A percentile compares a stretch with the other conserved stretches of the same genome.
Conservation (phyloP, 2,113 vertebrate species). For the Pedionomus torquatus region DNA sequence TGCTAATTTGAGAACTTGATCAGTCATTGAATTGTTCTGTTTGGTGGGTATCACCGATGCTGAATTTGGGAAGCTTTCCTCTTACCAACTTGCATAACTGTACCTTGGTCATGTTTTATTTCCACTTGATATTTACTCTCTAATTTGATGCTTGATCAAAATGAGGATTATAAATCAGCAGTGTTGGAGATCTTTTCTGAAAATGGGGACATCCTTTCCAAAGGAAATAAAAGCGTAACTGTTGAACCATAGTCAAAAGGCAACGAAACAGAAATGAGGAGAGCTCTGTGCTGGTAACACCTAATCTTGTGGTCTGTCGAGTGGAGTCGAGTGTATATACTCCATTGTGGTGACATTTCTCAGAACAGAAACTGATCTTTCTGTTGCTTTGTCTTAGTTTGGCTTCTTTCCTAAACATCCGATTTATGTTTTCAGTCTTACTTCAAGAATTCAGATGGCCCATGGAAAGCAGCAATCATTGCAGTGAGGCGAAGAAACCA, state of each 20-base stretch:
- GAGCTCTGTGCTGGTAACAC: neutral
- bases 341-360: neutral
- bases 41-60: neutral
- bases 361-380: neutral
- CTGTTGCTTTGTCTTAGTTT: neutral
- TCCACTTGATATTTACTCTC: neutral
- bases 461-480: conserved; percentile 82
- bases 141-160: neutral
- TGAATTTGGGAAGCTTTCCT: neutral
- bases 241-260: neutral
- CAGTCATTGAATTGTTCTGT: neutral
- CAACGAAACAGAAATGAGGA: neutral
- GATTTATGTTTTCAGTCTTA: conserved; percentile 75
- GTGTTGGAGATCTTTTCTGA: neutral
- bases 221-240: neutral
- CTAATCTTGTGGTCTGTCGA: neutral
- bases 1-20: neutral
- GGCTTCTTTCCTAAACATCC: neutral
- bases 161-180: neutral
- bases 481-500: conserved; percentile 76
- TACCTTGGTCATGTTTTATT: neutral
- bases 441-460: conserved; percentile 82
- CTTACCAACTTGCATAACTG: neutral
- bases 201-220: neutral
- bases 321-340: neutral